Conservation (phyloP, 2,888 invertebrate genomes). For the Hedya salicella region DNA sequence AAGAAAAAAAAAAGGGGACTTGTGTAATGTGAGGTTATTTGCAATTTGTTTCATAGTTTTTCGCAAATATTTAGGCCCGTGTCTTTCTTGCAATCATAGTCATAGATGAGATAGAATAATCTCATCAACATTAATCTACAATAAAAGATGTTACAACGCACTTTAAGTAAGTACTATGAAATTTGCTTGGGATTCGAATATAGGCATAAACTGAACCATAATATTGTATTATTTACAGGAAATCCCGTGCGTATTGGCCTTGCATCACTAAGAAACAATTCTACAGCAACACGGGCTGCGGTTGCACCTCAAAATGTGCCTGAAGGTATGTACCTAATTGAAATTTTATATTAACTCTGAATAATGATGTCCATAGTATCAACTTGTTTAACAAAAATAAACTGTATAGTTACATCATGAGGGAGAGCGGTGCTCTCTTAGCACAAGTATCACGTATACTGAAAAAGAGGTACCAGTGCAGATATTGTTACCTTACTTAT, state of each 20-base stretch:
- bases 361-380: neutral
- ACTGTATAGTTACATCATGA: too few species aligned
- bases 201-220: neutral
- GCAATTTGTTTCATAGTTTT: neutral
- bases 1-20: neutral
- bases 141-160: constrained; percentile 44
- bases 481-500: too few species aligned
- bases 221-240: constrained; percentile 20
- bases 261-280: constrained; percentile 54
- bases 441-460: too few species aligned
- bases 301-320: constrained; percentile 49
- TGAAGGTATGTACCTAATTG: constrained; percentile 55
- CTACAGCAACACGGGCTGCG: constrained; percentile 59
- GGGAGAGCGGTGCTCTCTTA: too few species aligned
- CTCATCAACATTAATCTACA: neutral
- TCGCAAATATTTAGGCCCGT: neutral
- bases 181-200: neutral
- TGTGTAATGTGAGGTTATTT: constrained; percentile 11
- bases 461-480: too few species aligned
- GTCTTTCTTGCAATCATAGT: neutral
- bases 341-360: too few species aligned
- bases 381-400: too few species aligned
- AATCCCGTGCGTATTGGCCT: constrained; percentile 43
- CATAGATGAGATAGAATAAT: neutral
- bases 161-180: constrained; percentile 44